Evolutionary conservation across 2,113 vertebrate genomes (phyloP).

Genomic region (Cryptotis parvus): DNA sequence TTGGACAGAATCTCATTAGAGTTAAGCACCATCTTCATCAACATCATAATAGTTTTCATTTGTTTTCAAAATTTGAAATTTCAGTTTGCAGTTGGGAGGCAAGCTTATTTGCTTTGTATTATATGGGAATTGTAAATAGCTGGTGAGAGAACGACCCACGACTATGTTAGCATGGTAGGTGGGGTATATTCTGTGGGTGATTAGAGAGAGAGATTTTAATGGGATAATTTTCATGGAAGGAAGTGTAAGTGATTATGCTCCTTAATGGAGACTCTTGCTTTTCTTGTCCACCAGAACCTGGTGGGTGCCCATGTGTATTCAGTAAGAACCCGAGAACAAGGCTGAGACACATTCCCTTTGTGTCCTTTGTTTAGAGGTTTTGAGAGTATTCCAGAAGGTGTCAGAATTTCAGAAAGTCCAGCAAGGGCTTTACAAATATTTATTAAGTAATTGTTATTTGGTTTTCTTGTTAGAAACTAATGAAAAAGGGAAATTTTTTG

Average conservation of each 20-base stretch:
- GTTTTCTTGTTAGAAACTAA: no score
- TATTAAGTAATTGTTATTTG: no score
- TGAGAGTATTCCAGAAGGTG: no score
- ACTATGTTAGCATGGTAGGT: not conserved
- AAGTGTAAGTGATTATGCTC: not conserved
- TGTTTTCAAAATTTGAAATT: not conserved
- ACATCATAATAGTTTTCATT: not conserved
- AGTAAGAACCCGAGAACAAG: no score
- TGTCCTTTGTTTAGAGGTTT: no score
- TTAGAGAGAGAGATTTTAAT: not conserved
- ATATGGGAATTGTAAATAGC: not conserved
- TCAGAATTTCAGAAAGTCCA: no score
- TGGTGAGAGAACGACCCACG: not conserved
- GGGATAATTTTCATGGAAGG: not conserved
- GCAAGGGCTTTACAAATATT: no score
- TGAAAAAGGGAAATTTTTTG: no score
- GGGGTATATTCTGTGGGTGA: not conserved
- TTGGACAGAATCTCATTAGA: not conserved
- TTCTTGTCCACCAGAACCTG: not conserved
- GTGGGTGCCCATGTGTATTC: no score
- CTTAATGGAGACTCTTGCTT: not conserved
- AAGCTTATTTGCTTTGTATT: not conserved
- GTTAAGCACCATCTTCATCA: not conserved
- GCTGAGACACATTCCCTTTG: no score
- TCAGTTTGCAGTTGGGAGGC: not conserved